Conservation (phyloP, 2,888 invertebrate species). For the Alcis repandata region DNA sequence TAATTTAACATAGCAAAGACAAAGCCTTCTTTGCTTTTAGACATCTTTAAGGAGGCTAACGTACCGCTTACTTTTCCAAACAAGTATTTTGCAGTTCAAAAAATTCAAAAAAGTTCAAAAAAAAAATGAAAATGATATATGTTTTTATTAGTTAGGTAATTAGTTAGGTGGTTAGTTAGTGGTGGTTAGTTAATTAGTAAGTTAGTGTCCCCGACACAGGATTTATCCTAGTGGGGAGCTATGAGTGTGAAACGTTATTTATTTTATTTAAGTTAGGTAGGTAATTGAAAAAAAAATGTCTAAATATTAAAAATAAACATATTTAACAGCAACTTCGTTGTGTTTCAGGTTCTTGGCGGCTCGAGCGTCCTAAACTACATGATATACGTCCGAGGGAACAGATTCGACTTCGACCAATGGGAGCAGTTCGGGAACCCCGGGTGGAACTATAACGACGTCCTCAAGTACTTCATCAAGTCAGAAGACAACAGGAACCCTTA, state of each 20-base stretch:
- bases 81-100: not conserved
- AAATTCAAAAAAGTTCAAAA: not conserved
- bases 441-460: conserved; percentile 94
- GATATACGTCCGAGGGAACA: conserved; percentile 95
- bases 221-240: too few relatives aligned
- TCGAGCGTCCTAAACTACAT: conserved; percentile 95
- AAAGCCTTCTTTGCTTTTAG: not conserved
- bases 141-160: too few relatives aligned
- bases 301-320: not conserved
- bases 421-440: conserved; percentile 94
- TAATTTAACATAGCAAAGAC: not conserved
- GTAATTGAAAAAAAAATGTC: too few relatives aligned
- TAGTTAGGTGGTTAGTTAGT: too few relatives aligned
- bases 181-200: too few relatives aligned
- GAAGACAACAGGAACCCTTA: conserved; percentile 96
- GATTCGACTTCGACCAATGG: conserved; percentile 96
- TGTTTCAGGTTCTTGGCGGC: conserved; percentile 92
- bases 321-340: conserved; percentile 6
- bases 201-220: too few relatives aligned
- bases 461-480: conserved; percentile 96
- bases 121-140: too few relatives aligned
- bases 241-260: too few relatives aligned
- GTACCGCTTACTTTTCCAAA: not conserved
- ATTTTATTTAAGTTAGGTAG: too few relatives aligned
- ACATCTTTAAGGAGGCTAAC: not conserved